These are phyloP conservation scores for Uloborus diversus DNA, from an alignment of 1,140 invertebrate genomes.

Conservation along the genomic window DNA sequence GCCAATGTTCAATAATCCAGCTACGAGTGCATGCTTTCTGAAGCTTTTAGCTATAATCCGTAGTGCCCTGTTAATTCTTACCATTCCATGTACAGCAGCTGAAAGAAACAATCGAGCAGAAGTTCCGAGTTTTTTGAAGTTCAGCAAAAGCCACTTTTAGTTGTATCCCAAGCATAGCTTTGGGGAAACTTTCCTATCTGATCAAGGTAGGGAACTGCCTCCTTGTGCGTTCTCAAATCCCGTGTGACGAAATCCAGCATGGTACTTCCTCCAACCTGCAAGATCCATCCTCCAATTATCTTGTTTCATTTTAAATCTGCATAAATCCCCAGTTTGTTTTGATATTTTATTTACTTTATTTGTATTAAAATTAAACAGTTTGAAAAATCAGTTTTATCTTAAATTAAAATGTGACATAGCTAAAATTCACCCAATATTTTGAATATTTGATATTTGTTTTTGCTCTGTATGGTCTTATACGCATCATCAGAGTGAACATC, in stretches of 20 bases:
- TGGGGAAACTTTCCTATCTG: constrained; percentile 46
- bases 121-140: constrained; percentile 53
- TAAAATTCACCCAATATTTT: no score
- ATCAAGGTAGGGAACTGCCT: constrained; percentile 48
- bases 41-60: constrained; percentile 49
- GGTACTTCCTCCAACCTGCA: constrained; percentile 1
- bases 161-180: constrained; percentile 42
- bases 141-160: constrained; percentile 26
- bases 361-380: no score
- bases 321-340: no score
- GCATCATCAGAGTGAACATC: no score
- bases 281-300: not conserved
- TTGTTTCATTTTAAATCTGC: no score
- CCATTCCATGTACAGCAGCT: constrained; percentile 53
- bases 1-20: no score
- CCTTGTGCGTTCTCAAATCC: constrained; percentile 32
- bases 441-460: no score
- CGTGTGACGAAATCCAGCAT: constrained; percentile 41
- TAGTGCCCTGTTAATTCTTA: constrained; percentile 54
- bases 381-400: no score
- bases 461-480: no score
- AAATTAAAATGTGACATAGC: no score
- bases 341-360: no score
- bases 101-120: constrained; percentile 33
- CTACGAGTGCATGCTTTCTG: constrained; percentile 21